phyloP scores from a whole-genome alignment of 2,888 invertebrate genomes.

The Harpalus rufipes region DNA sequence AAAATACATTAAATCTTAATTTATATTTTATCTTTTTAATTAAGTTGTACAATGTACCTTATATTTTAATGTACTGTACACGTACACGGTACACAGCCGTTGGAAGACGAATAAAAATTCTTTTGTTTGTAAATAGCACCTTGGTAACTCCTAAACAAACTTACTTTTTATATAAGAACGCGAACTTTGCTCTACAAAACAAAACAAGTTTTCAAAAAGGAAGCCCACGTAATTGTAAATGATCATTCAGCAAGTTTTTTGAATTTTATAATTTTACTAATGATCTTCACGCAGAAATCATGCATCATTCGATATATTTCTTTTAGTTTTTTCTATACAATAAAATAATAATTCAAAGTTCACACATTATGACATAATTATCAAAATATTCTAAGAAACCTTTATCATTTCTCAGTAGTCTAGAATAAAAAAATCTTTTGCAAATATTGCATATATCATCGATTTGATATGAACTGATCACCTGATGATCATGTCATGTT shows the following conservation, averaged over 20 bases:
- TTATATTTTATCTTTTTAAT: too few relatives aligned
- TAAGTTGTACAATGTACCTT: too few relatives aligned
- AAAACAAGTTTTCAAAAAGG: neutral
- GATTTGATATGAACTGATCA: neutral
- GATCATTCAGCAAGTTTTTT: neutral
- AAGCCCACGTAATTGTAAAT: neutral
- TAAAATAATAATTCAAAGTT: too few relatives aligned
- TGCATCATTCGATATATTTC: neutral
- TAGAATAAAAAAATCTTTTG: neutral
- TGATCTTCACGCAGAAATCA: neutral
- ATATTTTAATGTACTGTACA: too few relatives aligned
- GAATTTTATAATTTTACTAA: neutral
- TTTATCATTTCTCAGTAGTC: neutral
- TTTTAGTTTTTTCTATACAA: neutral
- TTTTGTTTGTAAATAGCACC: neutral
- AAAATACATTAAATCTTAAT: too few relatives aligned
- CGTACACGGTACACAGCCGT: too few relatives aligned
- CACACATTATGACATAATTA: neutral
- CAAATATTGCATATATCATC: neutral
- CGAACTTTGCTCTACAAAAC: neutral
- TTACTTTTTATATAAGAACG: neutral
- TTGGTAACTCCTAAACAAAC: neutral
- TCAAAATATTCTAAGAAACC: neutral
- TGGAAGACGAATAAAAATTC: neutral
- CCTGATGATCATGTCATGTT: conserved; percentile 7